Conservation (phyloP, 2,888 invertebrate species). For the Lacanobia oleracea region DNA sequence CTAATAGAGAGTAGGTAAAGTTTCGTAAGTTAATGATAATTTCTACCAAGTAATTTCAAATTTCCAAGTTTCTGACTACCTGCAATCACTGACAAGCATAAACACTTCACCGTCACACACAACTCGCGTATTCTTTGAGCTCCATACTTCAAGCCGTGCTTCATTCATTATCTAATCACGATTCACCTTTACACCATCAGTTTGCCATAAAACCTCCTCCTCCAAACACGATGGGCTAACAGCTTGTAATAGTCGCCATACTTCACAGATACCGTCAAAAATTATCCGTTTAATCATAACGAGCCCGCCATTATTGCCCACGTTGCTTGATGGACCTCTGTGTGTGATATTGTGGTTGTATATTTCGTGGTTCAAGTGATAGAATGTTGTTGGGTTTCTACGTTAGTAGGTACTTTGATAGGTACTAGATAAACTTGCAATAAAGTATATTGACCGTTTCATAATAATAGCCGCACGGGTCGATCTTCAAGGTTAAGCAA, state of each 20-base stretch:
- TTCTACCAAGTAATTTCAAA: background rate
- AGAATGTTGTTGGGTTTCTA: background rate
- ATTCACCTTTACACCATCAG: conserved; percentile 53
- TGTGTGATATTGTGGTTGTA: conserved; percentile 67
- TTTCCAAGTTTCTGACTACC: background rate
- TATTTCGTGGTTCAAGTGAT: conserved; percentile 42
- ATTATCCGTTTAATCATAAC: conserved; percentile 82
- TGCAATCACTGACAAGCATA: conserved; percentile 25
- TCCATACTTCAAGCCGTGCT: conserved; percentile 14
- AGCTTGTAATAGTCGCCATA: conserved; percentile 72
- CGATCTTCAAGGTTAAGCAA: too few species aligned
- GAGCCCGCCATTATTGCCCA: conserved; percentile 75
- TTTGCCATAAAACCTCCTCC: conserved; percentile 45
- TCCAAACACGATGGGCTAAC: conserved; percentile 62
- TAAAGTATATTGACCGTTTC: too few species aligned
- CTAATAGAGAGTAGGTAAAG: background rate
- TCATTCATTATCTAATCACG: conserved; percentile 62
- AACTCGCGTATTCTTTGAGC: background rate
- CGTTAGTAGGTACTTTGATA: background rate
- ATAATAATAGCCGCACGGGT: too few species aligned
- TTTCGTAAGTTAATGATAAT: too few species aligned
- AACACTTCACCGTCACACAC: background rate
- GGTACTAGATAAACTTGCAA: too few species aligned
- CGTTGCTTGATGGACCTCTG: conserved; percentile 69
- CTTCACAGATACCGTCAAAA: conserved; percentile 74